Evolutionary conservation across 2,888 invertebrate genomes (phyloP).

Genomic region (Lithodes maja): DNA sequence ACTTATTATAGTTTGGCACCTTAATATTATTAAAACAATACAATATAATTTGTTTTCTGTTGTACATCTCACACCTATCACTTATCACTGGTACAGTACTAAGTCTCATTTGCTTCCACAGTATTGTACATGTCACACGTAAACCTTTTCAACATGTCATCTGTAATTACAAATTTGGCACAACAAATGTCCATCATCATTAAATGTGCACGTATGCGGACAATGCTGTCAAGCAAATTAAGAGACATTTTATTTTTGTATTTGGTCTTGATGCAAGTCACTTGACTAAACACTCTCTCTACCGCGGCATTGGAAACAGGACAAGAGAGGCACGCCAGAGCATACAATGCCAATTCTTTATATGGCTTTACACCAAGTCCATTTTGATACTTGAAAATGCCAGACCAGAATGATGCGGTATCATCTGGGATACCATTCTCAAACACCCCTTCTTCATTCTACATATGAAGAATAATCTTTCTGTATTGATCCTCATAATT

Average conservation of each 20-base stretch:
- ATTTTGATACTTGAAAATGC: constrained; percentile 26
- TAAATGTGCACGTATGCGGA: constrained; percentile 10
- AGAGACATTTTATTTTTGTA: constrained; percentile 27
- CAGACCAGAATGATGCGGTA: constrained; percentile 9
- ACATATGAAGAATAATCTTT: constrained; percentile 19
- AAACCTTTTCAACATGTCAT: neutral
- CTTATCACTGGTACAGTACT: too few species aligned
- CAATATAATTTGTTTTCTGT: too few species aligned
- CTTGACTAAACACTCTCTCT: constrained; percentile 8
- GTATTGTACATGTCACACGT: neutral
- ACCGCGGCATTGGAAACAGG: constrained; percentile 10
- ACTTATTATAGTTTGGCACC: too few species aligned
- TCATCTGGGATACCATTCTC: constrained; percentile 31
- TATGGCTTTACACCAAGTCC: neutral
- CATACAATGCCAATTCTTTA: constrained; percentile 28
- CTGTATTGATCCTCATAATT: constrained; percentile 29
- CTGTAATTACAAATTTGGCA: constrained; percentile 2
- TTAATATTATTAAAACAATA: too few species aligned
- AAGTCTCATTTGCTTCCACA: too few species aligned
- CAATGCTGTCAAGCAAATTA: constrained; percentile 21
- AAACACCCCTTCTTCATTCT: constrained; percentile 2
- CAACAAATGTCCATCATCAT: constrained; percentile 24
- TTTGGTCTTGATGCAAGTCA: constrained; percentile 27
- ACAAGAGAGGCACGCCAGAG: constrained; percentile 26
- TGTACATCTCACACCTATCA: too few species aligned